These are phyloP conservation scores for Antheraea mylitta DNA, from an alignment of 1,140 invertebrate genomes.

Conservation along the genomic window DNA sequence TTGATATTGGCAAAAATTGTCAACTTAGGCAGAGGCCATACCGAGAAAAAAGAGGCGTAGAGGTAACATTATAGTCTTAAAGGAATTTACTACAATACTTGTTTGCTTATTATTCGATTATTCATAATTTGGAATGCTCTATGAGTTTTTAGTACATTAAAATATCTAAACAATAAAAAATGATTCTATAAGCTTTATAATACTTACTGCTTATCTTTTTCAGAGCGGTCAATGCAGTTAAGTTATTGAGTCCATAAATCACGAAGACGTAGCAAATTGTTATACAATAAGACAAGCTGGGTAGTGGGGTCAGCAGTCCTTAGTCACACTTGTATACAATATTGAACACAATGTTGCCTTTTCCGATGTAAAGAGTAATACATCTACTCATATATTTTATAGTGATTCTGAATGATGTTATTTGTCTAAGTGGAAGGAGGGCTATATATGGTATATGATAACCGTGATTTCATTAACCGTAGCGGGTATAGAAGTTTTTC, in stretches of 20 bases:
- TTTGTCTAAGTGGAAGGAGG: neutral
- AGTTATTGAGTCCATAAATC: conserved; percentile 50
- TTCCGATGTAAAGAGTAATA: neutral
- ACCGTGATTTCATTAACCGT: neutral
- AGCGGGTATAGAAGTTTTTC: no score
- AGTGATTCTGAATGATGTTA: neutral
- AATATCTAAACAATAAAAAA: neutral
- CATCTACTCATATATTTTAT: neutral
- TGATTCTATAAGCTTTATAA: neutral
- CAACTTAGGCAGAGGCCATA: no score
- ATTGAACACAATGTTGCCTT: neutral
- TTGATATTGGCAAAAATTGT: no score
- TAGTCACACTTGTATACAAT: neutral
- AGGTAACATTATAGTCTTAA: no score
- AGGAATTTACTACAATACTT: no score
- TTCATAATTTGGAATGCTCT: no score
- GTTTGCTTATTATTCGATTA: no score
- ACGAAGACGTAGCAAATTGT: conserved; percentile 49
- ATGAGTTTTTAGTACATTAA: no score
- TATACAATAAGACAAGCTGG: conserved; percentile 44
- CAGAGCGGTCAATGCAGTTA: conserved; percentile 10
- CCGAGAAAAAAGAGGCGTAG: no score
- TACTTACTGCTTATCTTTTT: neutral
- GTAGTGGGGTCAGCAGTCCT: conserved; percentile 2
- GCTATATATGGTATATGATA: neutral